Base-by-base conservation (phyloP, 2,113 vertebrate species). In the Peromyscus polionotus region DNA sequence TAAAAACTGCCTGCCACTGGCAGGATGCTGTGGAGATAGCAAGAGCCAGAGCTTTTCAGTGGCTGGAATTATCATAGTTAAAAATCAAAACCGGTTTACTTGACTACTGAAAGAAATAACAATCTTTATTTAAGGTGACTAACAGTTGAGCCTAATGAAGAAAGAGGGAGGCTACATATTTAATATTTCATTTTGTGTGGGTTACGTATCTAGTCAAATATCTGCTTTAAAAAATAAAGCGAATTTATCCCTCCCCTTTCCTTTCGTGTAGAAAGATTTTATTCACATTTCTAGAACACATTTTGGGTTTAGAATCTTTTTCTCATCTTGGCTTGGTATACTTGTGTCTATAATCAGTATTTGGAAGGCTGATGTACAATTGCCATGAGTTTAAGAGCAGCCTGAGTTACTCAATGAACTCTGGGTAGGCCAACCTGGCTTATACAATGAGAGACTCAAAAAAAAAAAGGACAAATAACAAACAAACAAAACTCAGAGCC, bases 1-100 rank as follows among this genome's bases (percentile, higher is more conserved):
- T 54, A 93, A 91, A 93, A 94, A 90, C 28, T 93, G 22, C 72
- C 76, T 88, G n/a, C 22, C 36, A 22, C 63, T 88, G 33, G 85
- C 77, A 86, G 39, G 33, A 91, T 83, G 28, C 76, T 96, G 51
- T 65, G 61, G 85, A 97, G 96, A 93, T 72, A 90, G 28, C 87
- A n/a, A 95, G 1, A 22, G 12, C 42, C 9, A 59, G 57, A 91
- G 1, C 1, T 95, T 94, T 95, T 77, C 90, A 96, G 63, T 68
- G 54, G 61, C 48, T 94, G 45, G 28, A 97, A 83, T 24, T 39
- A 81, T 19, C 68, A 6, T 20, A 81, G 39, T 80, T 91, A 24
- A 95, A 72, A 90, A 91, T 7, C 8, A 31, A 45, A 92, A 93
- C n/a, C 3, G 6, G 1, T 94, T 94, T 79, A 57, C 39, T 91